Evolutionary conservation across 2,797 vertebrate genomes (phyloP).

Genomic region (Ceryle rudis): DNA sequence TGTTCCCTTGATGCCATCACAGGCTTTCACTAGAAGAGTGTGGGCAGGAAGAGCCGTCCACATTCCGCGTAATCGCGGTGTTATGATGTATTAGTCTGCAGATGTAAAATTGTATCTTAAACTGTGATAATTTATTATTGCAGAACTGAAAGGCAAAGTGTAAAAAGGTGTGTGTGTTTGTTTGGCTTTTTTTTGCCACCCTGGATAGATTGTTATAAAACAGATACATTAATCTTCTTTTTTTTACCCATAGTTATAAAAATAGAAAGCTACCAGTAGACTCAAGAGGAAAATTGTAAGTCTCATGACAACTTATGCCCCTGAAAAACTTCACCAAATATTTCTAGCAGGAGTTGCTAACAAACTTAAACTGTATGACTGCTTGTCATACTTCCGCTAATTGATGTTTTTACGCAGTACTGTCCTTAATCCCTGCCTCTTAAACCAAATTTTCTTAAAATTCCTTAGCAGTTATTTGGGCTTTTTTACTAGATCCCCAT

Average conservation of each 20-base stretch:
- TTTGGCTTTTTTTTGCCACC: background rate
- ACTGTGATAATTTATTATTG: conserved; percentile 65
- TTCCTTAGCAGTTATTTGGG: background rate
- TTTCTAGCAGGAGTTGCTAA: conserved; percentile 25
- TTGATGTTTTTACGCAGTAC: background rate
- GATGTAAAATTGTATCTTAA: conserved; percentile 56
- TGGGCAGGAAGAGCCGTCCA: background rate
- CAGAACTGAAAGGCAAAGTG: conserved; percentile 22
- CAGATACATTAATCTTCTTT: conserved; percentile 21
- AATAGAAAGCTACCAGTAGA: conserved; percentile 3
- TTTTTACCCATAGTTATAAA: background rate
- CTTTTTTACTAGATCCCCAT: background rate
- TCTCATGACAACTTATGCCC: background rate
- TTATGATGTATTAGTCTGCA: conserved; percentile 45
- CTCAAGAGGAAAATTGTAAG: background rate
- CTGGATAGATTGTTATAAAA: conserved; percentile 24
- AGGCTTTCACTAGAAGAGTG: background rate
- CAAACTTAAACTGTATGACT: background rate
- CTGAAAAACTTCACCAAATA: conserved; percentile 17
- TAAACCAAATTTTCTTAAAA: conserved; percentile 1
- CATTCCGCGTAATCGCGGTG: conserved; percentile 8
- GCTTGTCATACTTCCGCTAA: conserved; percentile 1
- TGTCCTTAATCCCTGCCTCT: background rate
- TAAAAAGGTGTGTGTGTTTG: background rate
- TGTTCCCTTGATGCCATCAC: background rate